These are phyloP conservation scores for Dryas iulia DNA, from an alignment of 1,140 invertebrate genomes.

Conservation along the genomic window DNA sequence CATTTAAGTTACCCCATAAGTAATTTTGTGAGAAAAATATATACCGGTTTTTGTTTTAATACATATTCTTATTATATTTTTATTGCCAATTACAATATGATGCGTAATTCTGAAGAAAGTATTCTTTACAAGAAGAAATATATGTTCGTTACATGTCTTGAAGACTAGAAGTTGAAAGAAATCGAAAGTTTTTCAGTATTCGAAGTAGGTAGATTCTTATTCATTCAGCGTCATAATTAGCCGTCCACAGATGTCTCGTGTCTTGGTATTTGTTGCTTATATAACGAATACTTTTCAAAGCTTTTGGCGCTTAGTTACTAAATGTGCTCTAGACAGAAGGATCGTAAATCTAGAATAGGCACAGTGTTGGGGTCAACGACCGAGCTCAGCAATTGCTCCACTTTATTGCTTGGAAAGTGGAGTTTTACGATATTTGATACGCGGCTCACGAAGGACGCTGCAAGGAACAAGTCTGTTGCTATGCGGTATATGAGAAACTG, in stretches of 20 bases:
- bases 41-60: neutral
- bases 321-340: neutral
- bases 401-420: conserved; percentile 8
- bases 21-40: neutral
- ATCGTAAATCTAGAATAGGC: conserved; percentile 8
- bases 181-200: too few species aligned
- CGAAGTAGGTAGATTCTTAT: too few species aligned
- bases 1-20: neutral
- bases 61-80: too few species aligned
- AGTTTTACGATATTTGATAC: conserved; percentile 12
- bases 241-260: neutral
- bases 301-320: neutral
- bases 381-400: conserved; percentile 13
- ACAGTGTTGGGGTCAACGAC: conserved; percentile 10
- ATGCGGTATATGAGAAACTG: neutral
- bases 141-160: too few species aligned
- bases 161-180: too few species aligned
- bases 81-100: too few species aligned
- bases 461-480: neutral
- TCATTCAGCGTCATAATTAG: too few species aligned
- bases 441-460: conserved; percentile 5
- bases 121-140: too few species aligned
- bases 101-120: too few species aligned
- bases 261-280: neutral
- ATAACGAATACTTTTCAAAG: neutral